A percentile compares a stretch with the other conserved stretches of the same genome.
Evolutionary conservation across 2,113 vertebrate genomes (phyloP).

Genomic region (Dendropsophus ebraccatus): DNA sequence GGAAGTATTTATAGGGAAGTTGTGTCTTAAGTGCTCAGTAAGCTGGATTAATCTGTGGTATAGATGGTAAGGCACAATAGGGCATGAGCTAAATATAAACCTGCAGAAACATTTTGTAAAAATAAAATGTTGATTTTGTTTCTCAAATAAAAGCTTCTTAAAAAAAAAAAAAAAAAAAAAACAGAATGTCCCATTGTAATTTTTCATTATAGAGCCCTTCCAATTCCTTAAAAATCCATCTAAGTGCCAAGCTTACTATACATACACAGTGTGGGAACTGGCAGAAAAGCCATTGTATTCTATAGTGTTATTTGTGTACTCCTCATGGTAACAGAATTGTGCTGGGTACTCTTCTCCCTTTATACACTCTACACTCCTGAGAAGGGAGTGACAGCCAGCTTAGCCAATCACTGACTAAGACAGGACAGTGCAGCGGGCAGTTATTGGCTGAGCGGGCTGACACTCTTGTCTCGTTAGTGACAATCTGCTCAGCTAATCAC

Average conservation of each 20-base stretch:
- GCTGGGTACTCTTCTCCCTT: neutral
- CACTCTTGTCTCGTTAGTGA: too few relatives aligned
- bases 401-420: too few relatives aligned
- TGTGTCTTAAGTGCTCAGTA: slow-evolving; percentile 14
- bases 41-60: slow-evolving; percentile 15
- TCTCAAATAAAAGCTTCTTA: neutral
- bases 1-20: slow-evolving; percentile 44
- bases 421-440: too few relatives aligned
- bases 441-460: too few relatives aligned
- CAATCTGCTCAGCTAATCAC: too few relatives aligned
- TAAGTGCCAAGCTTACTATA: neutral
- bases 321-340: neutral
- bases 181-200: neutral
- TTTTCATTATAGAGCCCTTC: neutral
- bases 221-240: neutral
- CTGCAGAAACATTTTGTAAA: neutral
- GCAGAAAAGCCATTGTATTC: neutral
- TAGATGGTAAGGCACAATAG: neutral
- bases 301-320: neutral
- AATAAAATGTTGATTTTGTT: neutral
- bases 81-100: slow-evolving; percentile 32
- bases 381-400: too few relatives aligned
- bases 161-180: neutral
- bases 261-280: neutral
- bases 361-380: neutral